Evolutionary conservation across 2,888 invertebrate genomes (phyloP), one percentile per base, ranked within the genome.

Genomic region (Creontiades dilutus): DNA sequence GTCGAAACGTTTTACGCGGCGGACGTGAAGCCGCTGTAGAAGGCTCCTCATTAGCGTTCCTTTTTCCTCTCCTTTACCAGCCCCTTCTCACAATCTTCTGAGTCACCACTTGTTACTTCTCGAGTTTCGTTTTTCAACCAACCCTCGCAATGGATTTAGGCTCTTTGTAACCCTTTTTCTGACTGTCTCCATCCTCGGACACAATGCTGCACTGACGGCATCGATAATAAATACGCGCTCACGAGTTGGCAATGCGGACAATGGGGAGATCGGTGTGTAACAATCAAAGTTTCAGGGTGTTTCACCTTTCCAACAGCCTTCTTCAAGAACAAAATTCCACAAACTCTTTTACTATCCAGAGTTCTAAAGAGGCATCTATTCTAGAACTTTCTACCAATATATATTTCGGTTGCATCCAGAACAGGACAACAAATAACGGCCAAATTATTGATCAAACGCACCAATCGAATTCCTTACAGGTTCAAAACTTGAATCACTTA

Each of bases 91-190:
- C 68, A 68, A 68, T 68, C 68, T 68, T 68, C 68, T 46, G 19
- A 82, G 82, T 82, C 82, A 82, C 82, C 47, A 82, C 52, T 82
- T 82, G 82, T 82, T 82, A 82, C 52, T 11, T 82, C 82, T 82
- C 82, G 78, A 46, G 47, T 47, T 47, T 78, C 78, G 78, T 78
- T 19, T 46, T 19, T 19, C 47, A 46, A 16, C 46, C 37, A 78
- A 46, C 78, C 78, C n/a, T 78, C 47, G 14, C 68, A 7, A 68
- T 19, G 19, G 23, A 23, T 23, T 68, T 68, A 68, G 12, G 27
- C 68, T 23, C 68, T 68, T 68, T 68, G 68, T 68, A 68, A 68
- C 11, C 23, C 23, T 68, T 68, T 23, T 68, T 68, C 68, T 68
- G 68, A 13, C 68, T 23, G 68, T 23, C 68, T 23, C 68, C 13